Percentiles rank a stretch among this genome's conserved stretches.
Evolutionary conservation across 2,888 invertebrate species (phyloP).

Genomic region (Ochropacha duplaris): DNA sequence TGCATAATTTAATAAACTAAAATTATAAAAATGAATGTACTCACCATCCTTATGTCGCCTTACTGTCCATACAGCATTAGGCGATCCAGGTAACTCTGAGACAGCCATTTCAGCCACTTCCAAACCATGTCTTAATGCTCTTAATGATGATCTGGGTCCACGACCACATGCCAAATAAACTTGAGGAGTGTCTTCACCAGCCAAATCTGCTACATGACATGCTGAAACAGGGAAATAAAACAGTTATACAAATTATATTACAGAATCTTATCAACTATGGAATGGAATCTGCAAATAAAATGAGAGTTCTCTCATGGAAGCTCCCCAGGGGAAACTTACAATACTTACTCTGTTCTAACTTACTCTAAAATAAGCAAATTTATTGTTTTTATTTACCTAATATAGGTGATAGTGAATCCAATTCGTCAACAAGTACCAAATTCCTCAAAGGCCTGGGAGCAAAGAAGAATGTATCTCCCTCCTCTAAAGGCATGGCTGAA

Average conservation of each 20-base stretch:
- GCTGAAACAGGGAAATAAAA: slow-evolving; percentile 59
- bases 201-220: slow-evolving; percentile 95
- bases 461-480: slow-evolving; percentile 99
- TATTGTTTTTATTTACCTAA: slow-evolving; percentile 80
- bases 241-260: slow-evolving; percentile 2
- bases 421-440: slow-evolving; percentile 97
- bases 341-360: too few relatives aligned
- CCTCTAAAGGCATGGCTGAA: slow-evolving; percentile 98
- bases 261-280: not conserved
- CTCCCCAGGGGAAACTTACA: too few relatives aligned
- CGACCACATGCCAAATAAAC: slow-evolving; percentile 97
- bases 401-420: slow-evolving; percentile 97
- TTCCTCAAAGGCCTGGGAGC: slow-evolving; percentile 96
- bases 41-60: slow-evolving; percentile 97
- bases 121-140: slow-evolving; percentile 97
- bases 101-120: slow-evolving; percentile 99
- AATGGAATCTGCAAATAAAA: too few relatives aligned
- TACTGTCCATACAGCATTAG: slow-evolving; percentile 99
- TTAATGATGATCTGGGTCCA: slow-evolving; percentile 95
- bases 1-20: too few relatives aligned
- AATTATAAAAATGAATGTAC: slow-evolving; percentile 37
- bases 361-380: too few relatives aligned
- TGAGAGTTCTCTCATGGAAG: too few relatives aligned
- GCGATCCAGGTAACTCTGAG: slow-evolving; percentile 99
- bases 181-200: slow-evolving; percentile 99